Evolutionary conservation across 2,888 invertebrate species (phyloP).

Genomic region (Rotaria sp.): DNA sequence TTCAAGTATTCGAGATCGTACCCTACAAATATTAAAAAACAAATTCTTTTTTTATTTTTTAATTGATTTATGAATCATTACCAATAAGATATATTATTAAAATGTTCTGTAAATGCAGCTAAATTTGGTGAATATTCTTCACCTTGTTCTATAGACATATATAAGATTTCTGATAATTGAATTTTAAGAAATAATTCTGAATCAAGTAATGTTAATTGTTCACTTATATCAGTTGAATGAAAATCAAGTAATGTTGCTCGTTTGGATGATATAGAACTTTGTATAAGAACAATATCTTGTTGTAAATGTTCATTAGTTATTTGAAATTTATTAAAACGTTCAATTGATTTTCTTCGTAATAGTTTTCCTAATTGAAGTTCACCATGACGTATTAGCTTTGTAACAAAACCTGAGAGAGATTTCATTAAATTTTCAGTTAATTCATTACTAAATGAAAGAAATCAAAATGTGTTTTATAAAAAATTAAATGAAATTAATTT

Average conservation of each 20-base stretch:
- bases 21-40: constrained; percentile 57
- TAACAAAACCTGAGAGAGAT: constrained; percentile 67
- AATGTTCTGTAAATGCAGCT: constrained; percentile 92
- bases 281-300: not conserved
- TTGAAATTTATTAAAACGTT: not conserved
- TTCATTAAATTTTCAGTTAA: not conserved
- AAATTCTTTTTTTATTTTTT: not conserved
- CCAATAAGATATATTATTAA: constrained; percentile 99
- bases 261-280: constrained; percentile 3
- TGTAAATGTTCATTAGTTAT: not conserved
- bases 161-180: constrained; percentile 88
- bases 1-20: constrained; percentile 81
- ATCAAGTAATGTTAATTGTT: constrained; percentile 94
- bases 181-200: constrained; percentile 88
- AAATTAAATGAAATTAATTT: not conserved
- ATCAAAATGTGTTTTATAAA: not conserved
- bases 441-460: not conserved
- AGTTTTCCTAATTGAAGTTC: constrained; percentile 78
- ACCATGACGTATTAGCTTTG: constrained; percentile 80
- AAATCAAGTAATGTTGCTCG: constrained; percentile 73
- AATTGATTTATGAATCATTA: constrained; percentile 47
- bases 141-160: constrained; percentile 94
- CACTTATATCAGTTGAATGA: constrained; percentile 86
- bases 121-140: constrained; percentile 93
- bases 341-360: constrained; percentile 77